Evolutionary conservation across 2,797 vertebrate species (phyloP).

Genomic region (Takifugu rubripes): DNA sequence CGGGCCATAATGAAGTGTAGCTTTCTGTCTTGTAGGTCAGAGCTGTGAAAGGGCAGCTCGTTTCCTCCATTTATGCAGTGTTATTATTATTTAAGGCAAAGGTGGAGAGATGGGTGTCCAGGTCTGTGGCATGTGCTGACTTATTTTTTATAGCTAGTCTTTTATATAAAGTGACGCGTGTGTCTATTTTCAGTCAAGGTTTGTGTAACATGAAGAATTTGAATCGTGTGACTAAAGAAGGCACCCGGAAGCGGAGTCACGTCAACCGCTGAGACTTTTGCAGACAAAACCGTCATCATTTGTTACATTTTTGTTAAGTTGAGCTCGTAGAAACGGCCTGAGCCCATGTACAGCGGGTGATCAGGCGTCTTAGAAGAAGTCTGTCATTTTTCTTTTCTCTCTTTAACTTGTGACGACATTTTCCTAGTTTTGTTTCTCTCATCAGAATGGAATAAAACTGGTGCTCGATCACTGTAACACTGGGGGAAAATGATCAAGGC

Average conservation of each 20-base stretch:
- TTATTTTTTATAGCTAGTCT: conserved; percentile 48
- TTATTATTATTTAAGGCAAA: no score
- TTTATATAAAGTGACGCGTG: conserved; percentile 61
- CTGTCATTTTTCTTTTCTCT: conserved; percentile 41
- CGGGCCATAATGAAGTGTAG: no score
- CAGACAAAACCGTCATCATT: no score
- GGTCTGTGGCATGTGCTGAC: conserved; percentile 31
- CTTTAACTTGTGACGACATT: conserved; percentile 57
- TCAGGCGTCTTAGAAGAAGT: conserved; percentile 29
- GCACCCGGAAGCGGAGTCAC: conserved; percentile 40
- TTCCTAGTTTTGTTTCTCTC: conserved; percentile 53
- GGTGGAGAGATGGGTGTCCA: conserved; percentile 27
- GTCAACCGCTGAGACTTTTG: no score
- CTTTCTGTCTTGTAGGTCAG: no score
- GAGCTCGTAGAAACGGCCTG: no score
- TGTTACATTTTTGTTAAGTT: no score
- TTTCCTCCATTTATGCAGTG: no score
- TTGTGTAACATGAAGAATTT: conserved; percentile 34
- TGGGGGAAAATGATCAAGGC: conserved; percentile 63
- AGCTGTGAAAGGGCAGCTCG: no score
- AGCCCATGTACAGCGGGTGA: conserved; percentile 4
- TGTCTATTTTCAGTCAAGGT: conserved; percentile 47
- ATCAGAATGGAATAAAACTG: conserved; percentile 55
- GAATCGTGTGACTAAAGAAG: conserved; percentile 19
- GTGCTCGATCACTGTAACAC: conserved; percentile 69